Evolutionary conservation across 1,140 invertebrate genomes (phyloP).

Genomic region (Chironomus striatipennis): DNA sequence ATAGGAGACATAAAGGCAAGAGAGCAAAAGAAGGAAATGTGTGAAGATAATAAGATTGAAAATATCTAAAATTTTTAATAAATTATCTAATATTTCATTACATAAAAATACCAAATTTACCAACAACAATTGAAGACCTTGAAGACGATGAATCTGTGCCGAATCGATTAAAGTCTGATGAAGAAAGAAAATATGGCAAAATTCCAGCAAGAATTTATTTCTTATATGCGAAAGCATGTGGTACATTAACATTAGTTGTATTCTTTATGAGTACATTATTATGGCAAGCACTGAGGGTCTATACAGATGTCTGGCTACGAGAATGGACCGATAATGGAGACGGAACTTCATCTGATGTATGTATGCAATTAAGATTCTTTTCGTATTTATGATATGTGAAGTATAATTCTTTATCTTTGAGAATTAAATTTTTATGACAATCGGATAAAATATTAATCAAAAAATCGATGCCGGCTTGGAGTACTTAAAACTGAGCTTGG

Average conservation of each 20-base stretch:
- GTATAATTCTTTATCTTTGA: no score
- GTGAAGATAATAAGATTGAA: no score
- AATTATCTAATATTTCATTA: no score
- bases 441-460: no score
- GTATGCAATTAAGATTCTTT: conserved; percentile 19
- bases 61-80: no score
- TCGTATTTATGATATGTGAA: not conserved
- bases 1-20: no score
- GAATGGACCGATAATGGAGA: conserved; percentile 45
- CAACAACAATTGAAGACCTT: not conserved
- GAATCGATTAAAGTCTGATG: conserved; percentile 36
- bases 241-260: conserved; percentile 43
- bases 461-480: no score
- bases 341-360: conserved; percentile 17
- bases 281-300: conserved; percentile 50
- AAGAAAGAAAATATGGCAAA: conserved; percentile 53
- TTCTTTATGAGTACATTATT: conserved; percentile 49
- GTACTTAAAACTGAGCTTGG: no score
- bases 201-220: conserved; percentile 53
- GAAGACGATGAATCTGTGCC: conserved; percentile 32
- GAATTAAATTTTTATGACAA: no score
- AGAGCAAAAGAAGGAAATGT: no score
- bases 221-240: conserved; percentile 54
- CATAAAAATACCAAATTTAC: no score
- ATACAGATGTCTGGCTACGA: conserved; percentile 54